phyloP scores from a whole-genome alignment of 2,888 invertebrate species.

The Leptinotarsa tumamoca region DNA sequence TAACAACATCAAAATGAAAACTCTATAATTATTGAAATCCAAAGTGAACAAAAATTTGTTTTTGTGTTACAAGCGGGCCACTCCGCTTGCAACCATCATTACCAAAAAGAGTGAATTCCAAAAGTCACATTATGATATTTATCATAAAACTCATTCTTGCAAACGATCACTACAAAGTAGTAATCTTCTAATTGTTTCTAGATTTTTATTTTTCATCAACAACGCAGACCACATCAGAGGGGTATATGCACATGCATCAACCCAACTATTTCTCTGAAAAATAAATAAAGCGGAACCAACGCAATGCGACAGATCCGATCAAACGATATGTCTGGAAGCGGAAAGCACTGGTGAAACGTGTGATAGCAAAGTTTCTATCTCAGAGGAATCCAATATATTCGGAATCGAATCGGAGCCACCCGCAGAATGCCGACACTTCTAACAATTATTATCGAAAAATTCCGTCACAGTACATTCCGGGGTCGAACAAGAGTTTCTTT shows the following conservation, averaged over 20 bases:
- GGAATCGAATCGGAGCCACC: slow-evolving; percentile 35
- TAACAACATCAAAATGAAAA: no score
- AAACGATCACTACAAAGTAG: no score
- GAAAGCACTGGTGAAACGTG: slow-evolving; percentile 36
- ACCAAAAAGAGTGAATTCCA: no score
- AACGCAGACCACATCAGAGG: not conserved
- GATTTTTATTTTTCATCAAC: not conserved
- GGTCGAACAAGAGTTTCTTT: slow-evolving; percentile 25
- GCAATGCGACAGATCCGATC: slow-evolving; percentile 41
- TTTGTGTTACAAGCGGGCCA: no score
- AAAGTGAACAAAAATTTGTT: no score
- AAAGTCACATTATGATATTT: no score
- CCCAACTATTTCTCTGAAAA: slow-evolving; percentile 1
- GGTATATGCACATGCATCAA: slow-evolving; percentile 5
- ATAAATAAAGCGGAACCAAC: slow-evolving; percentile 34
- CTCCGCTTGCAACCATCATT: no score
- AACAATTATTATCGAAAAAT: slow-evolving; percentile 44
- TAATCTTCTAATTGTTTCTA: not conserved
- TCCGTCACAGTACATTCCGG: slow-evolving; percentile 33
- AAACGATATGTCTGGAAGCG: slow-evolving; percentile 32
- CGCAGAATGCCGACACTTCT: slow-evolving; percentile 40
- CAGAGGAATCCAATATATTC: slow-evolving; percentile 46
- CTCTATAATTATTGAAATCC: no score
- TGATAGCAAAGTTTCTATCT: slow-evolving; percentile 42
- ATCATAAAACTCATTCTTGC: no score